Conservation (phyloP, 2,113 vertebrate species). For the Azemiops feae region DNA sequence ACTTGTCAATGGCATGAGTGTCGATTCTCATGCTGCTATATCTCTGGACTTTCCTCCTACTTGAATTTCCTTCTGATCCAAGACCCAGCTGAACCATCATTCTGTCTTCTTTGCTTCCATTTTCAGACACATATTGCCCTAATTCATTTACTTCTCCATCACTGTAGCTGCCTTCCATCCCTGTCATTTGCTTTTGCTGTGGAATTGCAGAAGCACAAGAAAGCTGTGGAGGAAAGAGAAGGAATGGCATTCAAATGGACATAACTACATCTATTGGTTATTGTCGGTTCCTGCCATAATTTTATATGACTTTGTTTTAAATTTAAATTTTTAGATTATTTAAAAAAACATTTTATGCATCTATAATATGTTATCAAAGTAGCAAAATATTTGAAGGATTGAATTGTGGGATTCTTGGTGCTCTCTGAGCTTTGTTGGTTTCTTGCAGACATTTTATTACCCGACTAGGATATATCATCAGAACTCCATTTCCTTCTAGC, state of each 20-base stretch:
- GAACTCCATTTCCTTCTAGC: neutral
- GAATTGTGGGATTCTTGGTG: neutral
- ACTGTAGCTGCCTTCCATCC: conserved; percentile 83
- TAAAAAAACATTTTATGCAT: neutral
- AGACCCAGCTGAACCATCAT: conserved; percentile 87
- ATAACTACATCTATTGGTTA: neutral
- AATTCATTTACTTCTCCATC: conserved; percentile 82
- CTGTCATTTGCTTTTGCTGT: conserved; percentile 76
- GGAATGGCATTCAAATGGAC: neutral
- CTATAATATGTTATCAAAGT: neutral
- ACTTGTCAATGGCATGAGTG: conserved; percentile 97
- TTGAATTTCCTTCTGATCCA: conserved; percentile 77
- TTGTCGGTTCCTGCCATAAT: neutral
- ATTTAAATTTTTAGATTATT: neutral
- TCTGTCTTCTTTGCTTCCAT: conserved; percentile 81
- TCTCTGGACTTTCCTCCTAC: conserved; percentile 79
- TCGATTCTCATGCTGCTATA: conserved; percentile 95
- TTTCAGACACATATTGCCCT: conserved; percentile 79
- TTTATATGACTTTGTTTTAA: neutral
- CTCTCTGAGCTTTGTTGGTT: neutral
- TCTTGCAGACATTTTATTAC: neutral
- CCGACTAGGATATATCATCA: neutral
- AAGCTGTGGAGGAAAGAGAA: conserved; percentile 68
- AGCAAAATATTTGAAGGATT: neutral
- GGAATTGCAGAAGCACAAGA: conserved; percentile 85